These are phyloP conservation scores for Norana najaformis DNA, from an alignment of 2,888 invertebrate species.

Conservation along the genomic window DNA sequence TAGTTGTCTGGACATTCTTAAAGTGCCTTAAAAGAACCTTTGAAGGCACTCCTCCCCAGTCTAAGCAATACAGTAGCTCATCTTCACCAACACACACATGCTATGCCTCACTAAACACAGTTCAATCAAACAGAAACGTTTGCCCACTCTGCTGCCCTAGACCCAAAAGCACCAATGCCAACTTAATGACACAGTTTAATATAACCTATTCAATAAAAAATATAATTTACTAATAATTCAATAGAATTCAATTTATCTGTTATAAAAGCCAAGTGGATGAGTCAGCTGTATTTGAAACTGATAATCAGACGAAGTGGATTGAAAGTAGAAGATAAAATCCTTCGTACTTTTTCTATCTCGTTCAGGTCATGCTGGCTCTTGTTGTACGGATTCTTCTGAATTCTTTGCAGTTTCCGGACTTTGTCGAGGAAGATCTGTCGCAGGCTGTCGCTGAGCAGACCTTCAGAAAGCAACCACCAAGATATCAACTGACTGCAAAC, in stretches of 20 bases:
- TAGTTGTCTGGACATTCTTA: too few species aligned
- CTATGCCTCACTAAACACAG: too few species aligned
- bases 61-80: too few species aligned
- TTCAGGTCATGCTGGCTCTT: constrained; percentile 38
- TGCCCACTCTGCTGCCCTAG: too few species aligned
- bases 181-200: too few species aligned
- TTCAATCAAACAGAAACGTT: too few species aligned
- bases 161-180: too few species aligned
- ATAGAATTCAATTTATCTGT: background rate
- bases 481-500: background rate
- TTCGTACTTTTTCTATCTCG: constrained; percentile 38
- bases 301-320: background rate
- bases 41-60: too few species aligned
- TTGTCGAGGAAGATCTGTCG: constrained; percentile 36
- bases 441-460: constrained; percentile 37
- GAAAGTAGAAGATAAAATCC: background rate
- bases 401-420: constrained; percentile 35
- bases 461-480: background rate
- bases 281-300: background rate
- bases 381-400: constrained; percentile 37
- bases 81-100: too few species aligned
- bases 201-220: too few species aligned
- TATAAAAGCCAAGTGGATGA: background rate
- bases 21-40: too few species aligned
- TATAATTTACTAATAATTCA: too few species aligned